phyloP scores from a whole-genome alignment of 2,888 invertebrate genomes.

The Agrotis puta region DNA sequence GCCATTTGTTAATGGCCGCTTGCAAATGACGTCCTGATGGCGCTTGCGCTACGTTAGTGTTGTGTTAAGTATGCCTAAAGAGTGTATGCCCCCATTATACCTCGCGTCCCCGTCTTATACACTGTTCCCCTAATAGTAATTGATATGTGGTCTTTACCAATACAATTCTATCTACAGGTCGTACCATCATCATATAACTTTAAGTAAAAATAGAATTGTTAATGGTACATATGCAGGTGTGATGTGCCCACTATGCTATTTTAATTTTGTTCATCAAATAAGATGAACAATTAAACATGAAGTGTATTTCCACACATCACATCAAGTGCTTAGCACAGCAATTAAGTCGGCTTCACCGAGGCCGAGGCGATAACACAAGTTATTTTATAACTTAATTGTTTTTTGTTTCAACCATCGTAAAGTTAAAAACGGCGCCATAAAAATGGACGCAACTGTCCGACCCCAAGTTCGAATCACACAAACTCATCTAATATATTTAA shows the following conservation, averaged over 20 bases:
- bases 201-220: too few species aligned
- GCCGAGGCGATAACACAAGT: slow-evolving; percentile 49
- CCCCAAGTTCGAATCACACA: slow-evolving; percentile 66
- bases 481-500: slow-evolving; percentile 79
- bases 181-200: too few species aligned
- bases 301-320: slow-evolving; percentile 43
- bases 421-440: slow-evolving; percentile 59
- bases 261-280: not conserved
- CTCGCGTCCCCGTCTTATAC: too few species aligned
- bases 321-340: slow-evolving; percentile 41
- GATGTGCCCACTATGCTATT: not conserved
- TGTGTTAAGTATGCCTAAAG: too few species aligned
- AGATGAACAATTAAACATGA: slow-evolving; percentile 7
- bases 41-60: too few species aligned
- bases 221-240: too few species aligned
- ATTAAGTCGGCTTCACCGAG: slow-evolving; percentile 37
- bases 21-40: too few species aligned
- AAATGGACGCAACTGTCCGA: slow-evolving; percentile 62
- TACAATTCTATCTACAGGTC: too few species aligned
- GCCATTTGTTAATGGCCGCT: too few species aligned
- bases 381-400: slow-evolving; percentile 63
- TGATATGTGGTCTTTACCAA: not conserved
- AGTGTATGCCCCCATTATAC: too few species aligned
- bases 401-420: slow-evolving; percentile 61
- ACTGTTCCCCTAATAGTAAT: too few species aligned